Percentiles rank a stretch among this genome's conserved stretches.
Evolutionary conservation across 2,797 vertebrate genomes (phyloP).

Genomic region (Choloepus didactylus): DNA sequence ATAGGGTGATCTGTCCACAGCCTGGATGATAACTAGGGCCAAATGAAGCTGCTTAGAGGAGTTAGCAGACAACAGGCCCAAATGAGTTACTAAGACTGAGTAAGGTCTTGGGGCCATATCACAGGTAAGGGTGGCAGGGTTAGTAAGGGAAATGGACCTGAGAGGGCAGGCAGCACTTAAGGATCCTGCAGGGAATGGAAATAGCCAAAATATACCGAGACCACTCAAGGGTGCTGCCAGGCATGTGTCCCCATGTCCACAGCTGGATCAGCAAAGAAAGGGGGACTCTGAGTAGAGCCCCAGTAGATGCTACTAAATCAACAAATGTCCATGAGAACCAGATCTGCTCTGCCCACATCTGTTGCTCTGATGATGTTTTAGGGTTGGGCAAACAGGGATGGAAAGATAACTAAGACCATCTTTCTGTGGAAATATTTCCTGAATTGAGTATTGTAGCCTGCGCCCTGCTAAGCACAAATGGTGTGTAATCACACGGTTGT

Average conservation of each 20-base stretch:
- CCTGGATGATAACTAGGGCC: slow-evolving; percentile 25
- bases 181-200: background rate
- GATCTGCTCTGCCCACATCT: background rate
- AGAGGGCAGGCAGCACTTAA: background rate
- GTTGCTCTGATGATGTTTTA: background rate
- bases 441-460: background rate
- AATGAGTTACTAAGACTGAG: slow-evolving; percentile 56
- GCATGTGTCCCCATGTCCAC: background rate
- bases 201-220: background rate
- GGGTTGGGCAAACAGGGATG: background rate
- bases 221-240: background rate
- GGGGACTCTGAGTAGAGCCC: background rate
- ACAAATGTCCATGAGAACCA: background rate
- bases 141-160: background rate
- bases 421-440: background rate
- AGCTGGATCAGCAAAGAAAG: background rate
- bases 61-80: slow-evolving; percentile 44
- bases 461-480: background rate
- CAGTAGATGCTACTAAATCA: background rate
- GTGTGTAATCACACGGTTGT: background rate
- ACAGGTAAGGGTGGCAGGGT: background rate
- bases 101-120: slow-evolving; percentile 11
- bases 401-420: background rate
- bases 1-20: slow-evolving; percentile 60
- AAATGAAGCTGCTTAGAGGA: slow-evolving; percentile 50